These are phyloP conservation scores for Crematogaster levior DNA, from an alignment of 2,888 invertebrate genomes.

Conservation along the genomic window DNA sequence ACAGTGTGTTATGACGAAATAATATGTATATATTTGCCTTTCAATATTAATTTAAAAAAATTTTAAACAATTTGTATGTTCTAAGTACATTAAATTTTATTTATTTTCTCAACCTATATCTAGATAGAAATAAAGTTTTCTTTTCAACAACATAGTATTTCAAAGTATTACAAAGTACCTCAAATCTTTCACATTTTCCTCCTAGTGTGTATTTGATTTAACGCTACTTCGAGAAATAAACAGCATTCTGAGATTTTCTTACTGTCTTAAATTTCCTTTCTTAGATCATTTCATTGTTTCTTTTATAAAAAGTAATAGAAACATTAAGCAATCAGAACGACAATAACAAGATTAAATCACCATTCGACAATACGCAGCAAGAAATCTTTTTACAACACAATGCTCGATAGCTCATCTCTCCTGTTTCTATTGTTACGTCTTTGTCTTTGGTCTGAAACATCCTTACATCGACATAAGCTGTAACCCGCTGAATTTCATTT, in stretches of 20 bases:
- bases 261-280: neutral
- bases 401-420: neutral
- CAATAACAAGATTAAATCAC: slow-evolving; percentile 5
- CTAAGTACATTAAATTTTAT: neutral
- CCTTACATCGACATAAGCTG: slow-evolving; percentile 9
- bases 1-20: neutral
- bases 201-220: neutral
- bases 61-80: neutral
- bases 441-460: neutral
- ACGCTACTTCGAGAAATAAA: neutral
- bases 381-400: slow-evolving; percentile 3
- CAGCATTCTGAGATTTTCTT: neutral
- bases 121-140: neutral
- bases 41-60: neutral
- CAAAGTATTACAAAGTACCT: neutral
- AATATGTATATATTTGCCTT: neutral
- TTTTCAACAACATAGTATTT: neutral
- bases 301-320: neutral
- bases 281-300: neutral
- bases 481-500: slow-evolving; percentile 41
- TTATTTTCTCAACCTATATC: neutral
- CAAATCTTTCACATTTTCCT: neutral
- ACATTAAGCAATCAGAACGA: neutral
- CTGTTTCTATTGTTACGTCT: neutral
- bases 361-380: neutral